Evolutionary conservation across 2,113 vertebrate genomes (phyloP), one percentile per base, ranked within the genome.

Genomic region (Plectropomus leopardus): DNA sequence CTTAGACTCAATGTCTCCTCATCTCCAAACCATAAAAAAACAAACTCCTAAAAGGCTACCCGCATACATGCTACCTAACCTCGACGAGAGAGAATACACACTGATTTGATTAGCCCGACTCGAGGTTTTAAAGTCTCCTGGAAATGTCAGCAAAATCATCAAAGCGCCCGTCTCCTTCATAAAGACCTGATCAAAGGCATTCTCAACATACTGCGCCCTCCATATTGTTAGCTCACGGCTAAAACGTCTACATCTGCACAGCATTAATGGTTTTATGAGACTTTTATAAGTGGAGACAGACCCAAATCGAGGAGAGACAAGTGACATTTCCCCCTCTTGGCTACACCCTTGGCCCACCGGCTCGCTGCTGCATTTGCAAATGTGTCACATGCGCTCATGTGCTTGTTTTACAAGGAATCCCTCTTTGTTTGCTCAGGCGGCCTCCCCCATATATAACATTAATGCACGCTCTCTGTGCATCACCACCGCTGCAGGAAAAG

Each of bases 181-280:
- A 92, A 93, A 92, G 77, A 64, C 34, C 6, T 58, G 87, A 93
- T 95, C 88, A 95, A 94, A 94, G 88, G 78, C 92, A 94, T 95
- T 94, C 94, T 55, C 71, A 0, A 21, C 86, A 87, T 92, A 84
- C 85, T 82, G 92, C 47, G 85, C 84, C 86, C 78, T 74, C 87
- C 71, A 86, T 84, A 76, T 55, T 68, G 84, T 73, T 82, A 51
- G 88, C 90, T 86, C 83, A 76, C 74, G 70, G 89, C 68, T 78
- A 79, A 58, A 67, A 57, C 48, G 78, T 85, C 82, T 75, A 72
- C 92, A 94, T 93, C 91, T 95, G 94, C 81, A 78, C 81, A 50
- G 21, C 89, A 90, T 92, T 92, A 88, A 70, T 86, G 86, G 60
- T 78, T 93, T 92, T 90, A 92, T 88, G 83, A 86, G 59, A 36